These are phyloP conservation scores for Acinonyx jubatus DNA, from an alignment of 2,113 vertebrate genomes.

Conservation along the genomic window DNA sequence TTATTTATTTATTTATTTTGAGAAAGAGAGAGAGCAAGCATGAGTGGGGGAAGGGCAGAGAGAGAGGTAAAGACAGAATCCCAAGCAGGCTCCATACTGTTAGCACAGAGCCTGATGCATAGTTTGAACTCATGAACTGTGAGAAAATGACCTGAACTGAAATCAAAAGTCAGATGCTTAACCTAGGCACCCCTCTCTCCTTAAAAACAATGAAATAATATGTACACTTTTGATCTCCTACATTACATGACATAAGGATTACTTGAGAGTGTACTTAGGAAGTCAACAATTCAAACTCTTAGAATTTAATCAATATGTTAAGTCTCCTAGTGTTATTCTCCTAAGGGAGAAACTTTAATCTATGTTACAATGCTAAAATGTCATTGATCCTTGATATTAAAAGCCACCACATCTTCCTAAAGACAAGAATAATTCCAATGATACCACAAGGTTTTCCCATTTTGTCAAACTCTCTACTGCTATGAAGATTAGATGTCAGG, in stretches of 20 bases:
- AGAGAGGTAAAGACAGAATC: too few relatives aligned
- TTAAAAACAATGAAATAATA: background rate
- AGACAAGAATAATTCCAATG: background rate
- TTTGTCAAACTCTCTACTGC: background rate
- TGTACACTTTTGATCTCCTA: background rate
- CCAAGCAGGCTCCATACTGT: too few relatives aligned
- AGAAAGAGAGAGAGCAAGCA: too few relatives aligned
- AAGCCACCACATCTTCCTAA: background rate
- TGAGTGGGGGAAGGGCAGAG: too few relatives aligned
- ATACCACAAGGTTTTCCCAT: background rate
- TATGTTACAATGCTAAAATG: background rate
- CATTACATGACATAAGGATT: background rate
- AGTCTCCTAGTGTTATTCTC: background rate
- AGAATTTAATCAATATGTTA: background rate
- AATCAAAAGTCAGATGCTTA: too few relatives aligned
- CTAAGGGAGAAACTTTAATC: background rate
- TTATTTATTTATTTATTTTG: too few relatives aligned
- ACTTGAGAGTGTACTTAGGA: background rate
- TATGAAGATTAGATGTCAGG: background rate
- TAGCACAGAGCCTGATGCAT: too few relatives aligned
- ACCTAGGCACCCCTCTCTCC: too few relatives aligned
- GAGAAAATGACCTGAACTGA: too few relatives aligned
- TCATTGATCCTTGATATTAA: background rate
- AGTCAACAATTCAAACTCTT: background rate
- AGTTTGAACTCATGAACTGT: too few relatives aligned